These are phyloP conservation scores for Emydoidea blandingii DNA, from an alignment of 2,797 vertebrate genomes.

Conservation along the genomic window DNA sequence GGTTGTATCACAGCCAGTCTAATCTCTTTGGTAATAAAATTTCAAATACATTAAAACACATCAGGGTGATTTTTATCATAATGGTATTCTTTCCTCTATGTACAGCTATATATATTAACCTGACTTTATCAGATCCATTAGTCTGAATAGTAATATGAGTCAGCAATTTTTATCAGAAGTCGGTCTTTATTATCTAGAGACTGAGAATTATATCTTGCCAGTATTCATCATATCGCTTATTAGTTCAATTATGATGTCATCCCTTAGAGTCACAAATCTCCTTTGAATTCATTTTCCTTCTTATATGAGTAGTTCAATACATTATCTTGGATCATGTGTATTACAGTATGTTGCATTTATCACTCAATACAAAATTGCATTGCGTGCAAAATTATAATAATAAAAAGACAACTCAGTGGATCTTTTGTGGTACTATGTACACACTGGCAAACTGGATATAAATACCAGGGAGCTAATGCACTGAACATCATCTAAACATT, in stretches of 20 bases:
- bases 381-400: not conserved
- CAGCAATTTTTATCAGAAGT: conserved; percentile 30
- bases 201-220: conserved; percentile 23
- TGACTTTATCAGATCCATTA: conserved; percentile 31
- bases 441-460: not conserved
- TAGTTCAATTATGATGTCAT: conserved; percentile 15
- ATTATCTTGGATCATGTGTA: not conserved
- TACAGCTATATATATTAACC: not conserved
- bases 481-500: not conserved
- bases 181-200: conserved; percentile 30
- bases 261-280: not conserved
- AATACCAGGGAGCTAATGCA: not conserved
- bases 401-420: not conserved
- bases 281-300: not conserved
- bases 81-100: not conserved
- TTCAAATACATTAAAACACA: conserved; percentile 53
- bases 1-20: conserved; percentile 3
- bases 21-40: conserved; percentile 47
- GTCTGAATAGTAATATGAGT: conserved; percentile 54
- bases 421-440: not conserved
- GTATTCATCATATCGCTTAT: conserved; percentile 1
- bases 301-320: not conserved
- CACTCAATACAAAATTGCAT: not conserved
- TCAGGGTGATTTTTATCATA: not conserved
- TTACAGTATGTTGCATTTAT: not conserved